Base-by-base conservation (phyloP, 2,888 invertebrate genomes). In the Plagiodera versicolora region DNA sequence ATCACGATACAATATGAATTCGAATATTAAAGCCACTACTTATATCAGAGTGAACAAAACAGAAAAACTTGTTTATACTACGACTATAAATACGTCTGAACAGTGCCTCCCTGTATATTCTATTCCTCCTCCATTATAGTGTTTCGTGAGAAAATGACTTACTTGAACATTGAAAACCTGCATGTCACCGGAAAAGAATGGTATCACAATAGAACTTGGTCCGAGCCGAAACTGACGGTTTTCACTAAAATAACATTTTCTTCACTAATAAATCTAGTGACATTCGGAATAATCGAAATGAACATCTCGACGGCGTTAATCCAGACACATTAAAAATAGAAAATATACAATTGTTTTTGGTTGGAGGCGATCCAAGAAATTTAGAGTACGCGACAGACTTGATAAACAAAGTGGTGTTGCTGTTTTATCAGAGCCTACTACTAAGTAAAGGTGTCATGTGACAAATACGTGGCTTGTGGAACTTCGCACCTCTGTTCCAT, bases 321-420 rank as follows among this genome's bases (percentile, higher is more conserved):
- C 50, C 49, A 54, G 64, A 63, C 59, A 65, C 50, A 58, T 32
- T 61, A 58, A 56, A 65, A 65, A 65, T 65, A 65, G 65, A 58
- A 56, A 55, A 60, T 52, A 57, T 58, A 58, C 66, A 50, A 64
- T 66, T 66, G 62, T 64, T 60, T 56, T 61, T 35, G 44, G 51
- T 62, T 66, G 66, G 66, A 66, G 51, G 56, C 50, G 8, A 44
- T 66, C 66, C 66, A 66, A 39, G 32, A 39, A 66, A 32, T 55
- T 47, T 56, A 47, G 32, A 53, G 60, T 56, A 39, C 39, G 48
- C 57, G 57, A 39, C 45, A 51, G 51, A 54, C 45, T 44, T 57
- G 35, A 58, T 49, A 58, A 56, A 65, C 60, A 62, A 62, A 58
- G 49, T 56, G 60, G 50, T 62, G 39, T 56, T 51, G 35, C 30